These are phyloP conservation scores for Diadophis punctatus DNA, from an alignment of 2,113 vertebrate species.

Conservation along the genomic window DNA sequence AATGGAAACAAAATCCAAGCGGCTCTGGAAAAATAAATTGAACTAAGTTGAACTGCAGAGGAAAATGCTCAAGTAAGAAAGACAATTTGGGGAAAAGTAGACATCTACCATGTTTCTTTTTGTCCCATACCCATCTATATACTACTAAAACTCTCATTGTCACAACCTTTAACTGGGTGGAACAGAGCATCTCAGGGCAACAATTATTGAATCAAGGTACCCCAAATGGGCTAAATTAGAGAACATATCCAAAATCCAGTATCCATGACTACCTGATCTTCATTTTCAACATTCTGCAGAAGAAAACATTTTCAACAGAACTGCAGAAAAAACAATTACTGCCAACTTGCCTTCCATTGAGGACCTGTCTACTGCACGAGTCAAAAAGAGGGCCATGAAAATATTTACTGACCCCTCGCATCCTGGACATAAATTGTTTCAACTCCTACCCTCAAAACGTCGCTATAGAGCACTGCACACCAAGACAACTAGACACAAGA, in stretches of 20 bases:
- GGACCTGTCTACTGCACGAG: no score
- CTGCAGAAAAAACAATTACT: no score
- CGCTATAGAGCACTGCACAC: no score
- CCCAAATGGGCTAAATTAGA: neutral
- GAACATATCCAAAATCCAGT: neutral
- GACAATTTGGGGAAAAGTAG: neutral
- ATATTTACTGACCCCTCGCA: no score
- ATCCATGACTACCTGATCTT: neutral
- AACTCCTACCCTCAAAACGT: no score
- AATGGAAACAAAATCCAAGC: neutral
- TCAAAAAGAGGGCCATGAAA: no score
- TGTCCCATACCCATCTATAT: neutral
- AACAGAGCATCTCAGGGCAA: neutral
- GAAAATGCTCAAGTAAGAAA: neutral
- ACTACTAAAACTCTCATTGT: neutral
- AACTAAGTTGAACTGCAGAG: neutral
- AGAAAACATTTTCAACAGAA: no score
- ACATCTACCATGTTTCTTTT: neutral
- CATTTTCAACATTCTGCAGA: neutral
- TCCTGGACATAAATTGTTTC: no score
- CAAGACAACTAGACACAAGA: no score
- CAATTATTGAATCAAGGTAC: neutral
- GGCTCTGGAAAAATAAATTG: neutral
- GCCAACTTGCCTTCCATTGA: no score
- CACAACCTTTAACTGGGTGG: neutral